Conservation (phyloP, 2,113 vertebrate species). For the Lophura nycthemera region DNA sequence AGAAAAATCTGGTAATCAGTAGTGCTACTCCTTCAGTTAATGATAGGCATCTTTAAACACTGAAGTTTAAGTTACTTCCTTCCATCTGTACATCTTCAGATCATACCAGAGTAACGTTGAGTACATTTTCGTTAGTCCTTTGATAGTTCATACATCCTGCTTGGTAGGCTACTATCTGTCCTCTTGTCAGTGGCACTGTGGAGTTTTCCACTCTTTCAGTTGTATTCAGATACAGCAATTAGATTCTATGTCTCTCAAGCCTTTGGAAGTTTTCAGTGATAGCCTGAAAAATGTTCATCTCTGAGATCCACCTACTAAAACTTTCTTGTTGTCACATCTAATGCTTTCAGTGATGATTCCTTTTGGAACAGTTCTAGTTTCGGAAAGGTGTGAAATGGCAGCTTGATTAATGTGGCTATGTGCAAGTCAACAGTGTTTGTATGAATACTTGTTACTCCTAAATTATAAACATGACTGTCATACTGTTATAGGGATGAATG, state of each 20-base stretch:
- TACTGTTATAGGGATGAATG: constrained; percentile 68
- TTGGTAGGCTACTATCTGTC: neutral
- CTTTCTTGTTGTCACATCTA: neutral
- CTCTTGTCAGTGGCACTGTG: neutral
- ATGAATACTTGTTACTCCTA: constrained; percentile 40
- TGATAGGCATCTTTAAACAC: neutral
- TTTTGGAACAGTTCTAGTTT: constrained; percentile 17
- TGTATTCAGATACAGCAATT: neutral
- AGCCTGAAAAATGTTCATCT: neutral
- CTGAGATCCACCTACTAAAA: neutral
- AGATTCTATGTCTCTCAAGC: neutral
- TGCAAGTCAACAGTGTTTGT: constrained; percentile 65
- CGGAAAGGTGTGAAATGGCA: constrained; percentile 63
- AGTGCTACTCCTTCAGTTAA: neutral
- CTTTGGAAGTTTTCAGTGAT: neutral
- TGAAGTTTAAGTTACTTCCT: neutral
- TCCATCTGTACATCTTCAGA: neutral
- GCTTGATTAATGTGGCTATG: constrained; percentile 22
- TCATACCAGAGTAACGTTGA: neutral
- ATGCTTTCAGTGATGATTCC: neutral
- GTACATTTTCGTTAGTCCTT: neutral
- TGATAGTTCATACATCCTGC: neutral
- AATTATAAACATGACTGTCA: constrained; percentile 44
- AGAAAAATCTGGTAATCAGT: neutral
- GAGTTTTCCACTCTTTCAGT: neutral